A percentile compares a stretch with the other conserved stretches of the same genome.
Evolutionary conservation across 1,140 invertebrate species (phyloP).

Genomic region (Rhizoglyphus robini): DNA sequence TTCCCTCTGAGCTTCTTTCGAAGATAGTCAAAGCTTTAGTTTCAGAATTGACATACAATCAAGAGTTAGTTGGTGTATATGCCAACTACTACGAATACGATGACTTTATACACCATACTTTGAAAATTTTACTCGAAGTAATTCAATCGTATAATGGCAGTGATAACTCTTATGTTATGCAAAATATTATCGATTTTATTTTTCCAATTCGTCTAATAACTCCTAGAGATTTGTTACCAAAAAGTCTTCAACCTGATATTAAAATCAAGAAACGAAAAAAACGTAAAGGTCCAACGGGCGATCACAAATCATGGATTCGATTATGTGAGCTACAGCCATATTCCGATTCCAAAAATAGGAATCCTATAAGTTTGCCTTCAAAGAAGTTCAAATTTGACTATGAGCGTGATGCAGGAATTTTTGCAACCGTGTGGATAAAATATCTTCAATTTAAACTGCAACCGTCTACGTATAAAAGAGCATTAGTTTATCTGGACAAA

Average conservation of each 20-base stretch:
- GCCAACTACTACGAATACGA: conserved; percentile 47
- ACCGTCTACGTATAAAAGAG: conserved; percentile 48
- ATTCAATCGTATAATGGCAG: conserved; percentile 31
- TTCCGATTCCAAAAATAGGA: neutral
- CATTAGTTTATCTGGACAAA: conserved; percentile 65
- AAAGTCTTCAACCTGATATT: conserved; percentile 8
- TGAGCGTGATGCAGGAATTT: conserved; percentile 28
- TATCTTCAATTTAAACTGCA: conserved; percentile 47
- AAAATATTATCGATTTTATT: conserved; percentile 53
- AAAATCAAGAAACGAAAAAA: neutral
- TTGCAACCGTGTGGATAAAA: conserved; percentile 44
- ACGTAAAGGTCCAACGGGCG: conserved; percentile 26
- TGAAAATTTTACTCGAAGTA: conserved; percentile 42
- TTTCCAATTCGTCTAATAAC: conserved; percentile 35
- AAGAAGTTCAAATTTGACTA: conserved; percentile 20
- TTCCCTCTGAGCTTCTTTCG: conserved; percentile 23
- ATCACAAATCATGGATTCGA: conserved; percentile 2
- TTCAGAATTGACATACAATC: conserved; percentile 39
- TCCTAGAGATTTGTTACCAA: conserved; percentile 24
- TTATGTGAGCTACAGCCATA: conserved; percentile 7
- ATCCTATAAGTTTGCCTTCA: neutral
- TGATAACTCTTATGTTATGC: conserved; percentile 40
- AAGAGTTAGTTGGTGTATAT: conserved; percentile 42
- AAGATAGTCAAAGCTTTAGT: conserved; percentile 42
- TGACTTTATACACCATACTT: conserved; percentile 39